These are phyloP conservation scores for Diplodus puntazzo DNA, from an alignment of 2,797 vertebrate species.

Conservation along the genomic window DNA sequence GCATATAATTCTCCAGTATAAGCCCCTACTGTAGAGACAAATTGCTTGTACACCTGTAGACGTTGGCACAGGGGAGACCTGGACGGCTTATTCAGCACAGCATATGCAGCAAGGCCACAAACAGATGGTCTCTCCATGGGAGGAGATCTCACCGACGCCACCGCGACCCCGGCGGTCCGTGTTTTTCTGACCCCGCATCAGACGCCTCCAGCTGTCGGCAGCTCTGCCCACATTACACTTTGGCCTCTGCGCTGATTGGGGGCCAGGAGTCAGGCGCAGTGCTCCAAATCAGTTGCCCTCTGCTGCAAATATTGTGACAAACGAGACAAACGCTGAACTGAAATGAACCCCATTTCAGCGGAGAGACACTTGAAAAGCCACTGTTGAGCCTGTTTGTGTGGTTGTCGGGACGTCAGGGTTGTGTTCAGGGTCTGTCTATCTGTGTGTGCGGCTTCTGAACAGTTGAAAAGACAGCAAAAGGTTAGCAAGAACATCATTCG, in stretches of 20 bases:
- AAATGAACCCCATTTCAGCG: not conserved
- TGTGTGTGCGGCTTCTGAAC: not conserved
- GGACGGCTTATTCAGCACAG: slow-evolving; percentile 10
- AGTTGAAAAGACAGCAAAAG: slow-evolving; percentile 30
- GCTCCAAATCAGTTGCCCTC: slow-evolving; percentile 18
- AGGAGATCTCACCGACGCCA: not conserved
- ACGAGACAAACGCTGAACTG: slow-evolving; percentile 20
- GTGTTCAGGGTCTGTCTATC: not conserved
- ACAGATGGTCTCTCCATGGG: slow-evolving; percentile 38
- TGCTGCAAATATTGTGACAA: not conserved
- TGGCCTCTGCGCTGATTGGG: not conserved
- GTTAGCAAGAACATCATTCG: slow-evolving; percentile 25
- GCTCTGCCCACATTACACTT: slow-evolving; percentile 20
- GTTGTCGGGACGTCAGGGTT: not conserved
- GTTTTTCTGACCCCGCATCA: slow-evolving; percentile 41
- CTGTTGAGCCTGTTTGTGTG: slow-evolving; percentile 2
- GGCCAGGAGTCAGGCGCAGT: not conserved
- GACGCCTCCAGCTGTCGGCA: slow-evolving; percentile 42
- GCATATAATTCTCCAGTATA: slow-evolving; percentile 3
- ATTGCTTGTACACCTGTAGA: slow-evolving; percentile 47
- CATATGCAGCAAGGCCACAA: not conserved
- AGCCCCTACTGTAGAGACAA: slow-evolving; percentile 38
- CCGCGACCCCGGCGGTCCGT: not conserved
- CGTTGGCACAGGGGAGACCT: slow-evolving; percentile 12
- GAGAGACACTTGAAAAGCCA: slow-evolving; percentile 11